A percentile compares a stretch with the other conserved stretches of the same genome.
Conservation (phyloP, 1,140 invertebrate species). For the Heliconius nattereri region DNA sequence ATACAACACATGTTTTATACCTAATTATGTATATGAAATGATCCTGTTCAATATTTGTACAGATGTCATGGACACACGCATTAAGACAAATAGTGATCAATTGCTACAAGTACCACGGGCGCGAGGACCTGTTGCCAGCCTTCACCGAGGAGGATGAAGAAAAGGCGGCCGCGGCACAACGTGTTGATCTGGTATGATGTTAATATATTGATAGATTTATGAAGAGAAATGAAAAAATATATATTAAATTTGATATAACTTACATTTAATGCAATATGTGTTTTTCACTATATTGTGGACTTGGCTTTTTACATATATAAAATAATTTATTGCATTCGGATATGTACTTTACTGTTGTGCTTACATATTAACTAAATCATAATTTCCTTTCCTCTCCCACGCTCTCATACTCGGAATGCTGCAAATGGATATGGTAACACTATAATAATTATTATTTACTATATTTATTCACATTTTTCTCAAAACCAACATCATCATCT, state of each 20-base stretch:
- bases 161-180: slow-evolving; percentile 69
- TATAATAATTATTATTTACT: neutral
- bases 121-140: slow-evolving; percentile 96
- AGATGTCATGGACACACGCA: slow-evolving; percentile 99
- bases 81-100: slow-evolving; percentile 98
- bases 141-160: slow-evolving; percentile 97
- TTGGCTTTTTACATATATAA: no score
- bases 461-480: neutral
- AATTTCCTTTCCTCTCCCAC: slow-evolving; percentile 30
- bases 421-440: slow-evolving; percentile 62
- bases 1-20: no score
- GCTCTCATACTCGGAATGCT: slow-evolving; percentile 53
- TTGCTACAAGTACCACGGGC: slow-evolving; percentile 98
- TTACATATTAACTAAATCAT: neutral
- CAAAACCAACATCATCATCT: no score
- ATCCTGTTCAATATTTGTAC: slow-evolving; percentile 44
- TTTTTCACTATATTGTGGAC: no score
- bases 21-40: no score
- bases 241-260: no score
- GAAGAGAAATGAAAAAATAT: no score
- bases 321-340: no score
- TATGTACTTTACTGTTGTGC: neutral
- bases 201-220: neutral
- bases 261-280: no score
- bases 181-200: neutral